Percentiles rank a stretch among this genome's conserved stretches.
Conservation (phyloP, 2,888 invertebrate species). For the Ichneumoninae sp. region DNA sequence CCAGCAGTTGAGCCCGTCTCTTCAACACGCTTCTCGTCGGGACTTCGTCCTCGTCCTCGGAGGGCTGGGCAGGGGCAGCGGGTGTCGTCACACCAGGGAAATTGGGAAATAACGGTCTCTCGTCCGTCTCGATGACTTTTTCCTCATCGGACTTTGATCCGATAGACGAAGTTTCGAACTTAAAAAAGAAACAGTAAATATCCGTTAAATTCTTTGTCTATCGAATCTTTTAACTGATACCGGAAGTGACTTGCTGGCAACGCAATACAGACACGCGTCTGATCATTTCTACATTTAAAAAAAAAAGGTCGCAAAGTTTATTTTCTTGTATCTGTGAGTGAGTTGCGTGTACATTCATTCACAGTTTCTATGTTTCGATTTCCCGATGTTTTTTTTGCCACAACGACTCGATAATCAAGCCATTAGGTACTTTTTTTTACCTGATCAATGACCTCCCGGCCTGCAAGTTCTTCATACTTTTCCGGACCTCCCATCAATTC, state of each 20-base stretch:
- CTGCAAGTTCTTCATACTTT: constrained; percentile 79
- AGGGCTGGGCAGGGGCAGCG: constrained; percentile 77
- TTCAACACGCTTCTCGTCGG: constrained; percentile 92
- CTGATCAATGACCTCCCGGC: constrained; percentile 73
- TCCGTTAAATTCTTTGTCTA: background rate
- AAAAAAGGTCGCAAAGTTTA: too few relatives aligned
- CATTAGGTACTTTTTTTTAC: constrained; percentile 65
- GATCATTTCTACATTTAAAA: background rate
- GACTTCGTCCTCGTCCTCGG: constrained; percentile 94
- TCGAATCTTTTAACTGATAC: background rate
- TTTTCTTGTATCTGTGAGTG: too few relatives aligned
- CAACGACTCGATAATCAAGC: background rate
- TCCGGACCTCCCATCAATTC: constrained; percentile 81
- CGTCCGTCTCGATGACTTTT: constrained; percentile 71
- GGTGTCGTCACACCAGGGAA: constrained; percentile 76
- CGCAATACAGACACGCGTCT: background rate
- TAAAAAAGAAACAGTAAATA: constrained; percentile 16
- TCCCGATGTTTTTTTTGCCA: too few relatives aligned
- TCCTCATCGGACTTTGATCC: constrained; percentile 72
- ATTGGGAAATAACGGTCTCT: constrained; percentile 77
- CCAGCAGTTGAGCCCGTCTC: constrained; percentile 92
- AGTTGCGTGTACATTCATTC: too few relatives aligned
- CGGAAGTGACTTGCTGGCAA: background rate
- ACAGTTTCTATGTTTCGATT: too few relatives aligned
- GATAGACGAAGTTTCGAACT: constrained; percentile 78